A percentile compares a stretch with the other conserved stretches of the same genome.
phyloP scores from a whole-genome alignment of 64 coral and sea anemone genomes.

The Acropora yongei region DNA sequence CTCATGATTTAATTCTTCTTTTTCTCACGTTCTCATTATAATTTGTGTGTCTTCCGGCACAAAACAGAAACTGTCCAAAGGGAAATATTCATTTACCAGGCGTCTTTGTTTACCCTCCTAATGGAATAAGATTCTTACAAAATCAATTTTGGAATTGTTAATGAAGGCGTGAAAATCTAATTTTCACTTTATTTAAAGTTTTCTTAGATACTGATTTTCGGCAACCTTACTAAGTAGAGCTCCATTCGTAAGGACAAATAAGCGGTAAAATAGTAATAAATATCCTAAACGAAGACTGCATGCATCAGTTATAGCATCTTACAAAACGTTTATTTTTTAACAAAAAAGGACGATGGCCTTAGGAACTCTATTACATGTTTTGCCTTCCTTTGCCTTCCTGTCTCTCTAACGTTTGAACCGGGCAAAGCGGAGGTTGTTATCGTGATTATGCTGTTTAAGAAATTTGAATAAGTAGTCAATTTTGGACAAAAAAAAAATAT shows the following conservation, averaged over 20 bases:
- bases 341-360: neutral
- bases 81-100: constrained; percentile 35
- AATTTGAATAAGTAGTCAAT: too few species aligned
- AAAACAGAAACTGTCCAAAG: constrained; percentile 5
- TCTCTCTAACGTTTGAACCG: too few species aligned
- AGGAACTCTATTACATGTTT: neutral
- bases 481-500: neutral
- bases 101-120: neutral
- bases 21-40: constrained; percentile 5
- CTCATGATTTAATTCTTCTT: constrained; percentile 11
- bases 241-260: neutral
- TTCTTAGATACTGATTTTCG: neutral
- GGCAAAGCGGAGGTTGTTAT: too few species aligned
- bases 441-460: too few species aligned
- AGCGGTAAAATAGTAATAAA: neutral
- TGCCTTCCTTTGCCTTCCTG: neutral
- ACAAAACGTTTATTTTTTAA: neutral
- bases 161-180: neutral
- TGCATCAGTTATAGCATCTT: neutral
- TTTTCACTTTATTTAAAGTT: neutral
- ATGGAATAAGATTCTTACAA: neutral
- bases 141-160: neutral
- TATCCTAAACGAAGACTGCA: neutral
- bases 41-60: constrained; percentile 23
- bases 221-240: neutral